Percentiles rank a stretch among this genome's conserved stretches.
phyloP scores from a whole-genome alignment of 2,888 invertebrate genomes.

The Drosophila nr. medialis region DNA sequence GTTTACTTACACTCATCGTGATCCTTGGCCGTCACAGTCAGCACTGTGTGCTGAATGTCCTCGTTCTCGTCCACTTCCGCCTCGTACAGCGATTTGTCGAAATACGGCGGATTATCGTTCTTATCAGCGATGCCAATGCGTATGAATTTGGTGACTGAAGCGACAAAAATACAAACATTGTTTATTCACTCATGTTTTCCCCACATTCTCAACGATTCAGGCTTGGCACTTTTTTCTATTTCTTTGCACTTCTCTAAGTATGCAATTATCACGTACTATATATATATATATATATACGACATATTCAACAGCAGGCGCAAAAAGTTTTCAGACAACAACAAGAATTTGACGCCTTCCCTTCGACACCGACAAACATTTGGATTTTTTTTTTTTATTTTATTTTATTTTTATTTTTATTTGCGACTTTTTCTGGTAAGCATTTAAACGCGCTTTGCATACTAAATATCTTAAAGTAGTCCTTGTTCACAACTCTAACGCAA shows the following conservation, averaged over 20 bases:
- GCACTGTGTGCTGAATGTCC: constrained; percentile 97
- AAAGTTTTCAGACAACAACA: constrained; percentile 60
- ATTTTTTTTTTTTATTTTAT: constrained; percentile 6
- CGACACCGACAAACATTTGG: constrained; percentile 51
- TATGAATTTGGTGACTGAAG: constrained; percentile 98
- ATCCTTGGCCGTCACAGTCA: constrained; percentile 99
- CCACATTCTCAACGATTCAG: constrained; percentile 25
- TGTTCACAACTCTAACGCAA: constrained; percentile 17
- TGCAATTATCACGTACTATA: constrained; percentile 78
- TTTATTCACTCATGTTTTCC: constrained; percentile 40
- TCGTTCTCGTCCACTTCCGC: constrained; percentile 99
- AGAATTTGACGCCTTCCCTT: constrained; percentile 56
- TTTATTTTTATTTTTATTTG: constrained; percentile 6
- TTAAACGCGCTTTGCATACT: constrained; percentile 64
- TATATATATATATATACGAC: constrained; percentile 3
- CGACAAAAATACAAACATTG: constrained; percentile 7
- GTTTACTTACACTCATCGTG: constrained; percentile 97
- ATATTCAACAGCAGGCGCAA: constrained; percentile 47
- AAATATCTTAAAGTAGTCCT: constrained; percentile 44
- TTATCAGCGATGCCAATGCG: constrained; percentile 99
- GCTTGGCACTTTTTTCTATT: constrained; percentile 16
- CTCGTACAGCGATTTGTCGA: constrained; percentile 98
- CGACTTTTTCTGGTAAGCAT: constrained; percentile 5
- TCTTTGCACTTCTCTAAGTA: constrained; percentile 12
- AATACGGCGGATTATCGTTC: constrained; percentile 99